Evolutionary conservation across 1,140 invertebrate species (phyloP).

Genomic region (Zaprionus taronus): DNA sequence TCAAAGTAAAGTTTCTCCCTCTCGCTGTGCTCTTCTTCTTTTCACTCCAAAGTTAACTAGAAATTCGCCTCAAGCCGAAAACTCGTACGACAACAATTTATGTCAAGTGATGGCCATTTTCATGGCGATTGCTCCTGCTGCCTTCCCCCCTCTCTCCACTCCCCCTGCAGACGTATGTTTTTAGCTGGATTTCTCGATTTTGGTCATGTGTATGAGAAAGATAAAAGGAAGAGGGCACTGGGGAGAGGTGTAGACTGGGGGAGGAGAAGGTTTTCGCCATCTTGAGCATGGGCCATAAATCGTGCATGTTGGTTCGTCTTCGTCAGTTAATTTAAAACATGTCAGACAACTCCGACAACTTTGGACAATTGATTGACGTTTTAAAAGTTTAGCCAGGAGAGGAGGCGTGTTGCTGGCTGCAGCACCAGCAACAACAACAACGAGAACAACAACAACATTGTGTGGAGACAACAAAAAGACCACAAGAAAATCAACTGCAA

Average conservation of each 20-base stretch:
- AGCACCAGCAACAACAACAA: constrained; percentile 53
- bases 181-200: constrained; percentile 36
- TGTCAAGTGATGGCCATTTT: constrained; percentile 53
- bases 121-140: constrained; percentile 25
- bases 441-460: constrained; percentile 39
- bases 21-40: background rate
- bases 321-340: constrained; percentile 83
- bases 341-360: constrained; percentile 82
- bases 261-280: constrained; percentile 44
- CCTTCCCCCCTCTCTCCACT: too few relatives aligned
- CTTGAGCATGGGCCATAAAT: constrained; percentile 76
- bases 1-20: background rate
- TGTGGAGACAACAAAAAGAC: constrained; percentile 35
- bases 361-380: constrained; percentile 83
- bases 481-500: constrained; percentile 59
- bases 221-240: background rate
- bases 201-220: constrained; percentile 18
- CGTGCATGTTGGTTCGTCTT: constrained; percentile 78
- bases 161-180: constrained; percentile 19
- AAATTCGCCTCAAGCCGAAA: constrained; percentile 10
- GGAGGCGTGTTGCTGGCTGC: constrained; percentile 63
- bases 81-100: constrained; percentile 47
- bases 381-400: constrained; percentile 73
- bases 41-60: background rate
- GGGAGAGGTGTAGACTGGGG: background rate